Conservation (phyloP, 2,797 vertebrate species). For the Caiman crocodilus region DNA sequence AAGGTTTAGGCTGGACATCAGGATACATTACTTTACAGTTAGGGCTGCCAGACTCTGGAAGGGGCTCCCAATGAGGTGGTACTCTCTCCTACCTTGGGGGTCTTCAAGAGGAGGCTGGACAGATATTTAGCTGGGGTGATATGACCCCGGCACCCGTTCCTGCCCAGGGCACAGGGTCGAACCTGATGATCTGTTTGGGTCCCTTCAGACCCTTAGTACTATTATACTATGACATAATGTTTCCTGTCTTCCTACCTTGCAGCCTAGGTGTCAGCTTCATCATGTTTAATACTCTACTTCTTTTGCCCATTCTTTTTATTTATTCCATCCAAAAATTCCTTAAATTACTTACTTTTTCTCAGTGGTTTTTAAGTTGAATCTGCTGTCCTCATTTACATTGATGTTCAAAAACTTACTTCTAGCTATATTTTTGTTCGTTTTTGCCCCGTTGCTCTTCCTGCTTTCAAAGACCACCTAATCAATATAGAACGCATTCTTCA, state of each 20-base stretch:
- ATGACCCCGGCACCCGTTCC: too few relatives aligned
- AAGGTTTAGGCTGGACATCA: too few relatives aligned
- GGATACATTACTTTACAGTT: too few relatives aligned
- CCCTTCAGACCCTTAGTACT: too few relatives aligned
- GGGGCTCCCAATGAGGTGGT: too few relatives aligned
- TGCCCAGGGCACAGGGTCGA: too few relatives aligned
- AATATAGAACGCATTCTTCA: background rate
- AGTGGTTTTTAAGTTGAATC: background rate
- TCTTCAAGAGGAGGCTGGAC: too few relatives aligned
- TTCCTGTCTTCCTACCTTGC: background rate
- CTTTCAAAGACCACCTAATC: background rate
- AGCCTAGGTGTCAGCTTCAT: slow-evolving; percentile 22
- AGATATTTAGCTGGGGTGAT: too few relatives aligned
- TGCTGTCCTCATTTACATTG: background rate
- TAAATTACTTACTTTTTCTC: background rate
- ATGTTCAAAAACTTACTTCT: background rate
- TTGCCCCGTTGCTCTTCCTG: slow-evolving; percentile 11
- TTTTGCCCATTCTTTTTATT: background rate
- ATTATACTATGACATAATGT: background rate
- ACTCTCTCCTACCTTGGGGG: too few relatives aligned
- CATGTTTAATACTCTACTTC: slow-evolving; percentile 6
- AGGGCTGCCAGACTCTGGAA: too few relatives aligned
- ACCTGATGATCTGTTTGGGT: too few relatives aligned
- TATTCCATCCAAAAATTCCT: background rate
- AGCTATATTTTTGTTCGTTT: background rate